A percentile compares a stretch with the other conserved stretches of the same genome.
phyloP scores from a whole-genome alignment of 2,797 vertebrate species.

The Spinibarbus caldwelli region DNA sequence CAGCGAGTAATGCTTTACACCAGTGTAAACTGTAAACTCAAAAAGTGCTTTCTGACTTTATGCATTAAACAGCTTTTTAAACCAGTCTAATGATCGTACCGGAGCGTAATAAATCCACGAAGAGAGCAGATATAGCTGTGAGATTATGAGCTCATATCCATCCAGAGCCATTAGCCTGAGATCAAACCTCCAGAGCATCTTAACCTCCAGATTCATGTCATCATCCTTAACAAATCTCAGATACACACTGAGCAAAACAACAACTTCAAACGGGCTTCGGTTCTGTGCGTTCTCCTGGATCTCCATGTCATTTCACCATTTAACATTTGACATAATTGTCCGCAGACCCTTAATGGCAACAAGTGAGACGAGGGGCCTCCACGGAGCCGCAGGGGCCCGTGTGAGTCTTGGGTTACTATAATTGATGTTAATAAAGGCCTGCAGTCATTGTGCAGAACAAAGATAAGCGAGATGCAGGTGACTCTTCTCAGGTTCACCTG shows the following conservation, averaged over 20 bases:
- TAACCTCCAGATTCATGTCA: conserved; percentile 61
- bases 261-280: neutral
- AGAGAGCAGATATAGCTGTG: conserved; percentile 52
- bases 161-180: conserved; percentile 75
- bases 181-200: conserved; percentile 71
- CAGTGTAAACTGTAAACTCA: neutral
- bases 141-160: conserved; percentile 77
- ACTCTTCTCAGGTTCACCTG: conserved; percentile 21
- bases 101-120: conserved; percentile 64
- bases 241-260: neutral
- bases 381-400: conserved; percentile 1
- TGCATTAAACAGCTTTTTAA: conserved; percentile 26
- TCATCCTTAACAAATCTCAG: conserved; percentile 13
- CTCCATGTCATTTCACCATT: neutral
- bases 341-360: conserved; percentile 7
- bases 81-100: conserved; percentile 48
- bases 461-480: conserved; percentile 63
- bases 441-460: conserved; percentile 69
- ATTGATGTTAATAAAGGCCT: conserved; percentile 75
- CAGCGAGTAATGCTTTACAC: neutral
- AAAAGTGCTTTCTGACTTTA: neutral
- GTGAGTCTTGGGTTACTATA: conserved; percentile 67
- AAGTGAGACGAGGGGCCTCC: neutral
- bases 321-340: conserved; percentile 19
- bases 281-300: neutral